These are phyloP conservation scores for Darevskia mixta DNA, from an alignment of 2,797 vertebrate species.

Conservation along the genomic window DNA sequence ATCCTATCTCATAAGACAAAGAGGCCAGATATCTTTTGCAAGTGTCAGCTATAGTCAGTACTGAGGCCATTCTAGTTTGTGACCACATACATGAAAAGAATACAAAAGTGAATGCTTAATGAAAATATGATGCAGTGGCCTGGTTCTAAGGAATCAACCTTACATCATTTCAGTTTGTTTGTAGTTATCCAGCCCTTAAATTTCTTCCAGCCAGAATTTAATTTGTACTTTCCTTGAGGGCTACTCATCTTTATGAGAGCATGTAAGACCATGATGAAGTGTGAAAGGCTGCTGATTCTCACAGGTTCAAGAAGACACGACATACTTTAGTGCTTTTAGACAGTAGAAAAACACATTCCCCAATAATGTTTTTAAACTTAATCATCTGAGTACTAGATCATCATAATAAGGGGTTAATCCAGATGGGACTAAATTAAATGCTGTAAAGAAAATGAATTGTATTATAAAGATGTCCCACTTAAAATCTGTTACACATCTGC, in stretches of 20 bases:
- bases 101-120: not conserved
- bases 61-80: not conserved
- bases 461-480: not conserved
- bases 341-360: constrained; percentile 1
- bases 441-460: constrained; percentile 19
- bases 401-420: constrained; percentile 18
- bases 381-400: not conserved
- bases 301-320: not conserved
- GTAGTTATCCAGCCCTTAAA: constrained; percentile 18
- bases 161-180: not conserved
- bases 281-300: constrained; percentile 9
- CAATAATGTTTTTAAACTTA: constrained; percentile 44
- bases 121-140: not conserved
- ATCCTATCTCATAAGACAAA: not conserved
- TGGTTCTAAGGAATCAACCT: not conserved
- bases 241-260: not conserved
- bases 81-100: not conserved
- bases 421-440: not conserved
- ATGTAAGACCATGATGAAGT: constrained; percentile 29
- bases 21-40: not conserved
- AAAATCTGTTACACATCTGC: constrained; percentile 2
- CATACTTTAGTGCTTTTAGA: constrained; percentile 25
- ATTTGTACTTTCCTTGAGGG: constrained; percentile 26
- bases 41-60: not conserved
- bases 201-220: constrained; percentile 23